These are phyloP conservation scores for Allophyes oxyacanthae DNA, from an alignment of 2,888 invertebrate species.

Conservation along the genomic window DNA sequence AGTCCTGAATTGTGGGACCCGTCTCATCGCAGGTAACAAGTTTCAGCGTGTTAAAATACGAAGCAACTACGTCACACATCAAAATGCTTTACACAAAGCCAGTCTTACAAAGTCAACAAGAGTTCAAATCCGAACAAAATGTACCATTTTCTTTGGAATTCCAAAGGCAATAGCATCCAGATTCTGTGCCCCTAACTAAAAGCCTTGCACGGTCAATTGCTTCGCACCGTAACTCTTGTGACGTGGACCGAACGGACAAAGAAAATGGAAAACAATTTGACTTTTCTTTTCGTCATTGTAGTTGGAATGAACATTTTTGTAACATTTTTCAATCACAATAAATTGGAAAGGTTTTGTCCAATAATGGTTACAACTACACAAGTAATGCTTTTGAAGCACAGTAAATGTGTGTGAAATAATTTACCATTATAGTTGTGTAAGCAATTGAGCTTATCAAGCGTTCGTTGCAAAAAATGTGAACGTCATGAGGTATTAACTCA, in stretches of 20 bases:
- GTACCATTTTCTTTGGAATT: constrained; percentile 32
- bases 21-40: too few relatives aligned
- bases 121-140: constrained; percentile 10
- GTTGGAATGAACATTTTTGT: constrained; percentile 26
- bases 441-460: neutral
- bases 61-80: too few relatives aligned
- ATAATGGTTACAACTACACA: constrained; percentile 15
- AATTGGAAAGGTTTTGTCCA: constrained; percentile 32
- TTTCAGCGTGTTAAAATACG: too few relatives aligned
- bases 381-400: neutral
- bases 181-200: constrained; percentile 32
- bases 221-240: constrained; percentile 21
- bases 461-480: too few relatives aligned
- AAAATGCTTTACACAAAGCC: constrained; percentile 8
- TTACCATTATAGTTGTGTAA: too few relatives aligned
- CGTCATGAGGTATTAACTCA: too few relatives aligned
- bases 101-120: constrained; percentile 17
- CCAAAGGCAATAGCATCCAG: constrained; percentile 28
- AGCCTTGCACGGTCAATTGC: constrained; percentile 50
- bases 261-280: constrained; percentile 45
- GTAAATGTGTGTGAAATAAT: too few relatives aligned
- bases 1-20: too few relatives aligned
- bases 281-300: constrained; percentile 35
- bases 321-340: constrained; percentile 47
- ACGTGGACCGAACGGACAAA: constrained; percentile 34